Evolutionary conservation across 1,140 invertebrate species (phyloP).

Genomic region (Drosophila baimaii): DNA sequence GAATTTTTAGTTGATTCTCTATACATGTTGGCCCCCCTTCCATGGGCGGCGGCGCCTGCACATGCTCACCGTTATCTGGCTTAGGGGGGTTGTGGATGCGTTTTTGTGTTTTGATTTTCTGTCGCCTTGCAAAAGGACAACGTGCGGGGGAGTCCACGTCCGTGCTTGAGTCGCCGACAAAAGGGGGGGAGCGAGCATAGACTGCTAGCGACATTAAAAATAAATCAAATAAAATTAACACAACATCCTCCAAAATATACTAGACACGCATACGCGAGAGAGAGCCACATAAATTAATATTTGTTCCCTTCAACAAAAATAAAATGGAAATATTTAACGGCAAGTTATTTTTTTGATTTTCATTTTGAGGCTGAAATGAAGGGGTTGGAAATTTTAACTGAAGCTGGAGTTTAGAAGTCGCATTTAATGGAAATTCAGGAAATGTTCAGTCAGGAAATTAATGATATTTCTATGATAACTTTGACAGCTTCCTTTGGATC

Average conservation of each 20-base stretch:
- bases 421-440: constrained; percentile 9
- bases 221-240: constrained; percentile 80
- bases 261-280: constrained; percentile 30
- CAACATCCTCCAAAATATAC: constrained; percentile 48
- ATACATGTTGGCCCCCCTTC: constrained; percentile 18
- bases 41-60: constrained; percentile 33
- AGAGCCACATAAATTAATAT: constrained; percentile 73
- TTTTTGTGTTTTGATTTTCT: constrained; percentile 80
- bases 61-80: constrained; percentile 53
- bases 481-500: neutral
- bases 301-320: constrained; percentile 40
- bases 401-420: constrained; percentile 7
- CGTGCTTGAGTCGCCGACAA: constrained; percentile 47
- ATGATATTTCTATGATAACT: neutral
- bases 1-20: constrained; percentile 80
- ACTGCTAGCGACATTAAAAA: constrained; percentile 70
- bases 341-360: constrained; percentile 12
- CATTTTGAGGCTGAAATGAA: neutral
- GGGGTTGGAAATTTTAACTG: constrained; percentile 21
- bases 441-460: constrained; percentile 10
- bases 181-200: constrained; percentile 8
- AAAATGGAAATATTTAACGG: constrained; percentile 47
- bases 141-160: constrained; percentile 23
- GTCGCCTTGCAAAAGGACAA: constrained; percentile 78
- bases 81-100: constrained; percentile 52